Conservation (phyloP, 2,113 vertebrate genomes). For the Pseudorasbora parva region DNA sequence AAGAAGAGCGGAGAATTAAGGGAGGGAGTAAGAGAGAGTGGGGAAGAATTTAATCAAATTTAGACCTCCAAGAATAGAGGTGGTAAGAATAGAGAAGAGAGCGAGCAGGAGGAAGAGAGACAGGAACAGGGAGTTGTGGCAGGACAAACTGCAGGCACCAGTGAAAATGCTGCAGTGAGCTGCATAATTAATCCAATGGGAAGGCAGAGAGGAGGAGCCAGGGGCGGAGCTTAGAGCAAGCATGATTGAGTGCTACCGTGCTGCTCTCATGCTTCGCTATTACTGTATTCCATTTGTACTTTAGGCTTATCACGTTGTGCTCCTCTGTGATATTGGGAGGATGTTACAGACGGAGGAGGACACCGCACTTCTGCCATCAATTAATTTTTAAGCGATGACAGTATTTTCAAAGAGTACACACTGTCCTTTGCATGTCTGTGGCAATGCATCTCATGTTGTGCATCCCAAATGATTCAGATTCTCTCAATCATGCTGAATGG, state of each 20-base stretch:
- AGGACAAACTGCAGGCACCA: constrained; percentile 34
- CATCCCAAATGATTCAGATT: background rate
- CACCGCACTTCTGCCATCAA: background rate
- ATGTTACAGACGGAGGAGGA: constrained; percentile 12
- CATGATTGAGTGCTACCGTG: background rate
- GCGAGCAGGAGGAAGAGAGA: background rate
- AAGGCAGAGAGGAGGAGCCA: constrained; percentile 5
- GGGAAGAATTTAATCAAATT: constrained; percentile 32
- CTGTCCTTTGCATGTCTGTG: background rate
- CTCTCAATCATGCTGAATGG: background rate
- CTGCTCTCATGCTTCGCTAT: constrained; percentile 16
- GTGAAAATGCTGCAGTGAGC: constrained; percentile 54
- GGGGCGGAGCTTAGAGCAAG: background rate
- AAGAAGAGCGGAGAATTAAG: constrained; percentile 7
- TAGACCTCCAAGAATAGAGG: constrained; percentile 43
- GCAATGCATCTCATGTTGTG: background rate
- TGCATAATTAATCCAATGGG: constrained; percentile 51
- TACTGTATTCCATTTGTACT: constrained; percentile 29
- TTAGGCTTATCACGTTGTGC: constrained; percentile 2
- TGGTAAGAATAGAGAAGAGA: constrained; percentile 20
- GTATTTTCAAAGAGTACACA: background rate
- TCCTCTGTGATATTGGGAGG: background rate
- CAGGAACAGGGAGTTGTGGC: constrained; percentile 27
- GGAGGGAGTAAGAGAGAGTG: background rate
- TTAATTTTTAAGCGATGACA: constrained; percentile 12